Base-by-base conservation (phyloP, 2,888 invertebrate genomes). In the Neoitamus cyanurus region DNA sequence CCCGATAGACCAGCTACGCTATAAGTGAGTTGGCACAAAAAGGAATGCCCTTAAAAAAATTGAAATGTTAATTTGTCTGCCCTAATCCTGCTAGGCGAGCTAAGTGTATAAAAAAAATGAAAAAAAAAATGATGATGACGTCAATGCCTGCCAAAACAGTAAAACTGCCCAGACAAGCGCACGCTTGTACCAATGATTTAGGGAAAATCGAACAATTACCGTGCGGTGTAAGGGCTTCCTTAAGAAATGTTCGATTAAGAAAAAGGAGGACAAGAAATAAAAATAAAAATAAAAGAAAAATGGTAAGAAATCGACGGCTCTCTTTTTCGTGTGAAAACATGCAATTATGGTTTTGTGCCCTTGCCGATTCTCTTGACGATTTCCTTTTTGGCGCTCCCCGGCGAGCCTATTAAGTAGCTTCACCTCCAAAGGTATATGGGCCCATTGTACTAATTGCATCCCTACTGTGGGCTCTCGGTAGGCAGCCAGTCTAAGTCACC, bases 301-400 rank as follows among this genome's bases (percentile, higher is more conserved):
- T 13, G 13, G 30, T 13, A 30, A 58, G 58, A 58, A 73, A 73
- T 37, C 11, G 73, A 15, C 31, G 73, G 73, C 34, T 36, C 36
- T 73, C 73, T 73, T 73, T 42, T 36, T 73, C 73, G 73, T 73
- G 73, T 73, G 73, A 73, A 73, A 73, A 73, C 73, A 73, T 73
- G 73, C 73, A 73, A 73, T 73, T 73, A 73, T 73, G 73, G 70
- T 70, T 70, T 70, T 31, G 15, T 70, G 30, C 70, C 70, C 70
- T 70, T n/a, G n/a, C n/a, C 7, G 34, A n/a, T 69, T 69, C 25
- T 11, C 7, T 28, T 15, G n/a, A 48, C 20, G 73, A 37, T 3
- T 73, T 36, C 73, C 11, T 34, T 73, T 31, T 9, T 2, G 36
- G 7, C 42, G n/a, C 42, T 5, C 42, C 7, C 15, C 36, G n/a